Evolutionary conservation across 2,113 vertebrate genomes (phyloP).

Genomic region (Pseudorhombus dupliciocellatus): DNA sequence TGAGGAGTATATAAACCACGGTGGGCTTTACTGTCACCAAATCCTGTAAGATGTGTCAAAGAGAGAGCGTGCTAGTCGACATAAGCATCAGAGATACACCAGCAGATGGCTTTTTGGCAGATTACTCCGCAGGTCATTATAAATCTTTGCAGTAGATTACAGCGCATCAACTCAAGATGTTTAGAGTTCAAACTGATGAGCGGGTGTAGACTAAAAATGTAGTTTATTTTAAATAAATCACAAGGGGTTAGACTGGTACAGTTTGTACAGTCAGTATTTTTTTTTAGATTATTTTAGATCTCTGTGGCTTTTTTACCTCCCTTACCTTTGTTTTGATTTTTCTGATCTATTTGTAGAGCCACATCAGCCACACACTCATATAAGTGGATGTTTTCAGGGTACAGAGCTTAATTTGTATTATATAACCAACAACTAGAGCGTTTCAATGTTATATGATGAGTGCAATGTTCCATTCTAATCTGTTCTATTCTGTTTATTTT

Average conservation of each 20-base stretch:
- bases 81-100: not conserved
- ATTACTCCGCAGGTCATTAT: slow-evolving; percentile 1
- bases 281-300: not conserved
- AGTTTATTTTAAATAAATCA: not conserved
- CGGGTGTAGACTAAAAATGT: not conserved
- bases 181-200: not conserved
- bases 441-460: no score
- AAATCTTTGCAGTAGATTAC: not conserved
- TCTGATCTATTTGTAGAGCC: no score
- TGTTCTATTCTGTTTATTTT: no score
- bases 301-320: no score
- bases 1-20: not conserved
- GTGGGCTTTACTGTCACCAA: not conserved
- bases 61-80: not conserved
- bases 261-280: not conserved
- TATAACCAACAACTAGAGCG: no score
- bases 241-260: not conserved
- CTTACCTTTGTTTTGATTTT: no score
- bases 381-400: no score
- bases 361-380: no score
- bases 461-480: no score
- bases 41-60: slow-evolving; percentile 12
- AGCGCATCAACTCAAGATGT: not conserved
- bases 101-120: slow-evolving; percentile 25
- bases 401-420: no score